phyloP scores from a whole-genome alignment of 2,113 vertebrate genomes.

The Pitta sordida region DNA sequence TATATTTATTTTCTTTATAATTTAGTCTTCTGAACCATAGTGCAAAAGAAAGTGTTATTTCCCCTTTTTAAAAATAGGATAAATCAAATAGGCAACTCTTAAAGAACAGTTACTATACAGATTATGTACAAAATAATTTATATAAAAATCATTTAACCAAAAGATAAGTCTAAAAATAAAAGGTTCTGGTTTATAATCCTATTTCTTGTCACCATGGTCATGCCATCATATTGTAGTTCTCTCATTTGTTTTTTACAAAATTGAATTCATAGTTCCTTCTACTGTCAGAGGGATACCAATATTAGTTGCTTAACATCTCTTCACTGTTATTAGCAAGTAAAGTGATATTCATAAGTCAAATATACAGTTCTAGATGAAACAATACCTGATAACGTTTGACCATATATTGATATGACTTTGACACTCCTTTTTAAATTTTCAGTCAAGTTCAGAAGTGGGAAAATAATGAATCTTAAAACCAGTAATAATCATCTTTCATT shows the following conservation, averaged over 20 bases:
- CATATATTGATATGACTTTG: not conserved
- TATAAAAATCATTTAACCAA: not conserved
- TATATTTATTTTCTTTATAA: not conserved
- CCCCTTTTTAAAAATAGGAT: not conserved
- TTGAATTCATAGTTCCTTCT: not conserved
- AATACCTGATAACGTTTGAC: not conserved
- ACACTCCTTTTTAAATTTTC: not conserved
- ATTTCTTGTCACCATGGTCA: not conserved
- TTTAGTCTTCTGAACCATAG: not conserved
- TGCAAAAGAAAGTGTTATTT: not conserved
- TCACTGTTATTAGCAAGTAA: not conserved
- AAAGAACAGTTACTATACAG: not conserved
- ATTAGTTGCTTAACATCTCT: not conserved
- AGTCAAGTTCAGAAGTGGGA: accelerated
- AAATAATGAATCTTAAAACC: not conserved
- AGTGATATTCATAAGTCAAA: not conserved
- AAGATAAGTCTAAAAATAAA: not conserved
- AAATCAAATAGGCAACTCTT: not conserved
- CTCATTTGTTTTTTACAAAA: not conserved
- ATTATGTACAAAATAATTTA: not conserved
- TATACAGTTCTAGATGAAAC: not conserved
- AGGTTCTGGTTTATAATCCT: not conserved
- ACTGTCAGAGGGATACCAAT: not conserved
- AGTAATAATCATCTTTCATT: not conserved
- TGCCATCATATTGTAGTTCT: not conserved